phyloP scores from a whole-genome alignment of 2,797 vertebrate genomes.

The Echiichthys vipera region DNA sequence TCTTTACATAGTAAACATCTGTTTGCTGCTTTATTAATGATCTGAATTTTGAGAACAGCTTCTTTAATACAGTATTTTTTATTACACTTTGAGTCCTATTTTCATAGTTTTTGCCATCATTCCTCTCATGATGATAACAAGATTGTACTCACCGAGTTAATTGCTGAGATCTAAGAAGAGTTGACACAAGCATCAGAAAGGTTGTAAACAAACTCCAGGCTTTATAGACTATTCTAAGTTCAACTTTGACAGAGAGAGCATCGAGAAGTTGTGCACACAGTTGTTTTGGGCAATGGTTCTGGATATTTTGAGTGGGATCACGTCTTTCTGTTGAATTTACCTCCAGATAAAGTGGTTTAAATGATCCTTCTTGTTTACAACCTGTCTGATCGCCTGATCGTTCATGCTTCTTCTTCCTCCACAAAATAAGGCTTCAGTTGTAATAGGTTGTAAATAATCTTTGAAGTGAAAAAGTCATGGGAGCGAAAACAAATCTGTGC shows the following conservation, averaged over 20 bases:
- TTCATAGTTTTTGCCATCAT: not conserved
- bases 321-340: not conserved
- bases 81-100: not conserved
- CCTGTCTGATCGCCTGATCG: not conserved
- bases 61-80: not conserved
- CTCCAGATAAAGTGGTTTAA: not conserved
- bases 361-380: not conserved
- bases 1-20: too few relatives aligned
- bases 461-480: not conserved
- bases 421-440: not conserved
- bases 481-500: not conserved
- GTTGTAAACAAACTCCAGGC: not conserved
- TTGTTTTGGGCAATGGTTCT: not conserved
- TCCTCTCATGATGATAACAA: not conserved
- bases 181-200: too few relatives aligned
- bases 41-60: too few relatives aligned
- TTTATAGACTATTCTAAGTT: not conserved
- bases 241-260: not conserved
- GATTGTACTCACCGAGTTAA: not conserved
- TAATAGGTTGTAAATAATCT: not conserved
- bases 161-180: not conserved
- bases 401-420: not conserved
- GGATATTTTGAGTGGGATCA: not conserved
- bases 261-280: not conserved
- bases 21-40: too few relatives aligned